Conservation (phyloP, 2,113 vertebrate species). For the Cynopterus brachyotis region DNA sequence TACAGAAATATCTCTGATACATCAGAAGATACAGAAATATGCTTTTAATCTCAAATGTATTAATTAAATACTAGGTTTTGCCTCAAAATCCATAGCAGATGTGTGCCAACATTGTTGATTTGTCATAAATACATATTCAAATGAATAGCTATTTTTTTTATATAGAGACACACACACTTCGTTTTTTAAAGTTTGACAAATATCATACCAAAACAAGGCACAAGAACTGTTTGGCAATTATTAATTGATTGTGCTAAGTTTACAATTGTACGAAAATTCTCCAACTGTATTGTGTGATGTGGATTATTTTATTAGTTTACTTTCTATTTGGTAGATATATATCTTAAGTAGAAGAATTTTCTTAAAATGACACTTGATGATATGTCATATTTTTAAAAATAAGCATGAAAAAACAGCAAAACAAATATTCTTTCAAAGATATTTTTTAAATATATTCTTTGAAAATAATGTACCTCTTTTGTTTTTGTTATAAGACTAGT, state of each 20-base stretch:
- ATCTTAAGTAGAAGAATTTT: not conserved
- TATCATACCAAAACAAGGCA: not conserved
- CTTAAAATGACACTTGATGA: not conserved
- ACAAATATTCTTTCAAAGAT: too few species aligned
- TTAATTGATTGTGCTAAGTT: not conserved
- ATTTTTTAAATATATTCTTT: not conserved
- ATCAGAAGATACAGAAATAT: not conserved
- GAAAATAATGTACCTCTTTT: not conserved
- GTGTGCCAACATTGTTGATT: not conserved
- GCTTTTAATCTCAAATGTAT: slow-evolving; percentile 10
- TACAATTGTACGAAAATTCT: not conserved
- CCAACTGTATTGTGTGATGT: not conserved
- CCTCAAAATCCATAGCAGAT: not conserved
- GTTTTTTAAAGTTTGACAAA: slow-evolving; percentile 14
- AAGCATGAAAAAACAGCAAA: not conserved
- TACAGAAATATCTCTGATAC: not conserved
- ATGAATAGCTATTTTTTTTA: not conserved
- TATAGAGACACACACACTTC: not conserved
- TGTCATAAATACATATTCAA: not conserved
- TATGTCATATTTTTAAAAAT: not conserved
- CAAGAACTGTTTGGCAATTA: not conserved
- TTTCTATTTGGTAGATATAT: not conserved
- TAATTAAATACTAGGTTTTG: not conserved
- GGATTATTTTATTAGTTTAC: not conserved
- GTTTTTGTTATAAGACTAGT: not conserved